Conservation (phyloP, 30 jellyfish, hydroid and myxozoan genomes). For the Aurelia coerulea region DNA sequence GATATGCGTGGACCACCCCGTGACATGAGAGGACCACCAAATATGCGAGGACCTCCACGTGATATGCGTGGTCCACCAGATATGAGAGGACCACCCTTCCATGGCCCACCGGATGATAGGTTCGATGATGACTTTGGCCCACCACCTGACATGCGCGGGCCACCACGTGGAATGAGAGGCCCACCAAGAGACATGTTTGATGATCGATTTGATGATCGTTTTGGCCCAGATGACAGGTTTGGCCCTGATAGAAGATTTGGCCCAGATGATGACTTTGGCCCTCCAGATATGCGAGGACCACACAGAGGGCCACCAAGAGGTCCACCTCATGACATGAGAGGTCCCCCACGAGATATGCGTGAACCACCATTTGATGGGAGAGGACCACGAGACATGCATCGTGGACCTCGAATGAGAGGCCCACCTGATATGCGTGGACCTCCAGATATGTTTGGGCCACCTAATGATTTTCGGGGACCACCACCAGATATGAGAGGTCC, state of each 20-base stretch:
- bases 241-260: conserved; percentile 67
- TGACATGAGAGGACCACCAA: conserved; percentile 59
- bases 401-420: conserved; percentile 37
- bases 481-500: conserved; percentile 30
- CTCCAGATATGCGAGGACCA: conserved; percentile 67
- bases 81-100: conserved; percentile 68
- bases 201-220: conserved; percentile 43
- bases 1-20: conserved; percentile 77
- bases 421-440: conserved; percentile 40
- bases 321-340: conserved; percentile 55
- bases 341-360: conserved; percentile 49
- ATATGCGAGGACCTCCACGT: conserved; percentile 75
- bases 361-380: conserved; percentile 37
- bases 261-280: conserved; percentile 55
- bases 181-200: conserved; percentile 60
- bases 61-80: conserved; percentile 61
- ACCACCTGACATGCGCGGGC: conserved; percentile 67
- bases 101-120: conserved; percentile 69
- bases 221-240: conserved; percentile 46
- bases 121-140: conserved; percentile 63
- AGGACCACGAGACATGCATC: conserved; percentile 58
- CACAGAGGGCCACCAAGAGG: conserved; percentile 69
- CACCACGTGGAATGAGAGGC: conserved; percentile 63
- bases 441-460: conserved; percentile 39
- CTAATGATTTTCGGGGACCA: conserved; percentile 26